These are phyloP conservation scores for Dryocosmus kuriphilus DNA, from an alignment of 2,888 invertebrate genomes.

Conservation along the genomic window DNA sequence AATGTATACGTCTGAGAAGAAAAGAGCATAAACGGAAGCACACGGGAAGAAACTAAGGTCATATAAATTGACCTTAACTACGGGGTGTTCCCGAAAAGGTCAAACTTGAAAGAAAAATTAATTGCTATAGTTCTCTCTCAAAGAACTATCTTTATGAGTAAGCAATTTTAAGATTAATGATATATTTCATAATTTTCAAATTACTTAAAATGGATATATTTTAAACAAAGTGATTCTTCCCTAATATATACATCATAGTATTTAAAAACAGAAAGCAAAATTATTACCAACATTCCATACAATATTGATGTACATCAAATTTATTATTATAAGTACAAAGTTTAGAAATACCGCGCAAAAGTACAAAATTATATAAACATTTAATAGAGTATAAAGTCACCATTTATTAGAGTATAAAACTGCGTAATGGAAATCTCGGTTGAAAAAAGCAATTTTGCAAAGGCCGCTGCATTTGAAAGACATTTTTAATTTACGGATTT, in stretches of 20 bases:
- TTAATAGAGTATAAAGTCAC: not conserved
- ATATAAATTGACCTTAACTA: constrained; percentile 3
- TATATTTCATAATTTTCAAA: not conserved
- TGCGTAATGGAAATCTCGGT: not conserved
- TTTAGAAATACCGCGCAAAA: constrained; percentile 6
- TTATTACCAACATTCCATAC: not conserved
- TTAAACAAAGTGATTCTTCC: not conserved
- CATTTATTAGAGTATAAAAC: not conserved
- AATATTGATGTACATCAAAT: not conserved
- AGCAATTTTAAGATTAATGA: not conserved
- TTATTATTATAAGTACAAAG: constrained; percentile 35
- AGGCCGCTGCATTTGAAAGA: not conserved
- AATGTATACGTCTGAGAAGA: constrained; percentile 21
- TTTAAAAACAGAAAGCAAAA: not conserved
- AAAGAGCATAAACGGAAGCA: constrained; percentile 26
- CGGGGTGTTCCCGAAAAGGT: constrained; percentile 16
- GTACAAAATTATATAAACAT: constrained; percentile 35
- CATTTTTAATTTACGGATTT: not conserved
- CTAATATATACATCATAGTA: not conserved
- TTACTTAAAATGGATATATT: not conserved
- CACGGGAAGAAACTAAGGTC: constrained; percentile 34
- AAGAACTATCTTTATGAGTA: too few relatives aligned
- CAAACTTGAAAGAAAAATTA: constrained; percentile 19
- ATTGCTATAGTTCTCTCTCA: not conserved
- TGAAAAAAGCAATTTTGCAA: not conserved